Base-by-base conservation (phyloP, 2,797 vertebrate genomes). In the Pachyuromys duprasi region DNA sequence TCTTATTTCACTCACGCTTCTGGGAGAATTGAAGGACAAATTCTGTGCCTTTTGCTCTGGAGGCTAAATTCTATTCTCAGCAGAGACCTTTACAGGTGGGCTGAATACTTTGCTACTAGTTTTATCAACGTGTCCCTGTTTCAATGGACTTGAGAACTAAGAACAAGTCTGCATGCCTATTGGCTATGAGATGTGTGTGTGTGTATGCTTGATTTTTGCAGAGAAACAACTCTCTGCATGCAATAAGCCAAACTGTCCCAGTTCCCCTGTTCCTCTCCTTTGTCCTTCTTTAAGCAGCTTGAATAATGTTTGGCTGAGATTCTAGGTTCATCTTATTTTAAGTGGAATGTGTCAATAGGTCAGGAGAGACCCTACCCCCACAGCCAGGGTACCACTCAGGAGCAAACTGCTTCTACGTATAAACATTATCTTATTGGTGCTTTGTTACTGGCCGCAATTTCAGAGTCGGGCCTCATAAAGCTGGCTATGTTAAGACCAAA, bases 401-500 rank as follows among this genome's bases (percentile, higher is more conserved):
- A 92, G 42, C 90, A 76, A 79, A 79, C 74, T 67, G 65, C 18
- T 82, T 0, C 0, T 90, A 60, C 39, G 76, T n/a, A 95, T 90
- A 90, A 6, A 74, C 12, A 94, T 39, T 90, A 88, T 95, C 86
- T 72, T 33, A 82, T 94, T 79, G 70, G 65, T 90, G 67, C 53
- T 63, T 76, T 95, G 95, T 95, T 95, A 91, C 96, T 94, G 95
- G 94, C 91, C 89, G 78, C 39, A 26, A 95, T 92, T 97, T 96
- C 70, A 93, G 95, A 94, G 91, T 86, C 93, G 65, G 92, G 86
- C 60, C 90, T 96, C 96, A 96, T 95, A 97, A 83, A 98, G 79
- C 72, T 26, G 78, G 92, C 70, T 93, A 97, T 3, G 82, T 97
- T 97, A 98, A 97, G 22, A 81, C 96, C 89, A 97, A 97, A 98